Percentiles rank a stretch among this genome's conserved stretches.
Evolutionary conservation across 1,140 invertebrate species (phyloP).

Genomic region (Goniozus legneri): DNA sequence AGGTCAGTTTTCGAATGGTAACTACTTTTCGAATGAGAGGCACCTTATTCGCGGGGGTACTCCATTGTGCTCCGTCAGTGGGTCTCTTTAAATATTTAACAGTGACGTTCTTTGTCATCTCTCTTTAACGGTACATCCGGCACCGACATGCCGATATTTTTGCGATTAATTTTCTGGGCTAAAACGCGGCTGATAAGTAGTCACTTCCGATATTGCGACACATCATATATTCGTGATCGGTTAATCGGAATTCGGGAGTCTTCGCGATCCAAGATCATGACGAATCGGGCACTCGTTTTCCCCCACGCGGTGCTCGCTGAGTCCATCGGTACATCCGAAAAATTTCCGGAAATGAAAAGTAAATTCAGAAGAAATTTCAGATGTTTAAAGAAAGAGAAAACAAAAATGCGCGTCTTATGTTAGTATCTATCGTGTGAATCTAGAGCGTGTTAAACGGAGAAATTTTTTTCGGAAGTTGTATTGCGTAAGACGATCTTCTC

Average conservation of each 20-base stretch:
- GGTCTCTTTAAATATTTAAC: slow-evolving; percentile 53
- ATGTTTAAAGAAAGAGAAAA: slow-evolving; percentile 29
- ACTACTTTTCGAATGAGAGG: slow-evolving; percentile 21
- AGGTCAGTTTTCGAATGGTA: slow-evolving; percentile 3
- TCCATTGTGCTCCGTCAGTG: slow-evolving; percentile 41
- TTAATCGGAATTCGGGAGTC: neutral
- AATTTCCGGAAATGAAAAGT: slow-evolving; percentile 41
- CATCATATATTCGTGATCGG: too few relatives aligned
- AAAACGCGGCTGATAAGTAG: neutral
- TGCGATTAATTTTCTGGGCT: slow-evolving; percentile 36
- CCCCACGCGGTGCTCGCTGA: too few relatives aligned
- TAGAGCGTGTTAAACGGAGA: slow-evolving; percentile 42
- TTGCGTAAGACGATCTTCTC: slow-evolving; percentile 14
- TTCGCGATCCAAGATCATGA: neutral
- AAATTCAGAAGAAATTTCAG: slow-evolving; percentile 26
- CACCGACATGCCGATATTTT: slow-evolving; percentile 22
- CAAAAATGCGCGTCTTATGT: slow-evolving; percentile 12
- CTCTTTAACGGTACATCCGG: slow-evolving; percentile 38
- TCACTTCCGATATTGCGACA: slow-evolving; percentile 3
- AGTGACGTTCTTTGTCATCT: slow-evolving; percentile 32
- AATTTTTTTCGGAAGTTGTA: slow-evolving; percentile 22
- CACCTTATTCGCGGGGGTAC: slow-evolving; percentile 25
- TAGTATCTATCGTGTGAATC: slow-evolving; percentile 25
- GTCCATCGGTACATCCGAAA: too few relatives aligned
- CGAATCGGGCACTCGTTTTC: neutral